Evolutionary conservation across 1,140 invertebrate genomes (phyloP).

Genomic region (Coelopa frigida): DNA sequence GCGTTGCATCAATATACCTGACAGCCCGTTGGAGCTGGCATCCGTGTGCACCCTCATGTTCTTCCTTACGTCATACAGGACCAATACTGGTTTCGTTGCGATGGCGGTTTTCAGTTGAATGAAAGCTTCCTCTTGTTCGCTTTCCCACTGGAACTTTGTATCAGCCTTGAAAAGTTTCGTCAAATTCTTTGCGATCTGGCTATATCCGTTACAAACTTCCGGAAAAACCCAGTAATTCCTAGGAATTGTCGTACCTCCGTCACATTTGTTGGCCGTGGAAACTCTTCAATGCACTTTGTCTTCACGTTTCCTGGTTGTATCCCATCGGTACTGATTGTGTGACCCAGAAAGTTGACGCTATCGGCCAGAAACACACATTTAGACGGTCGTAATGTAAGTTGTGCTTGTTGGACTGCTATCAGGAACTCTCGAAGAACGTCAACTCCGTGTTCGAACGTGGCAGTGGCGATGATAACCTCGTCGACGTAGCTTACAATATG

Average conservation of each 20-base stretch:
- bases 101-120: too few relatives aligned
- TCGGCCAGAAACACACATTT: slow-evolving; percentile 5
- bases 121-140: too few relatives aligned
- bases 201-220: slow-evolving; percentile 23
- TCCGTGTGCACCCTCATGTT: not conserved
- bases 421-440: slow-evolving; percentile 18
- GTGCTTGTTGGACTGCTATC: slow-evolving; percentile 8
- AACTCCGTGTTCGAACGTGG: slow-evolving; percentile 18
- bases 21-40: not conserved
- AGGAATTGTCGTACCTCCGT: slow-evolving; percentile 31
- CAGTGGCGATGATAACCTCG: slow-evolving; percentile 16
- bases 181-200: too few relatives aligned
- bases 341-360: slow-evolving; percentile 13
- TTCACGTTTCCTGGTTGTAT: slow-evolving; percentile 31
- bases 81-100: too few relatives aligned
- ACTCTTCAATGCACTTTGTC: slow-evolving; percentile 29
- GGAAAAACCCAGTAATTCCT: slow-evolving; percentile 37
- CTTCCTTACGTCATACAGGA: not conserved
- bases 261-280: slow-evolving; percentile 26
- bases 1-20: not conserved
- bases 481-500: slow-evolving; percentile 14
- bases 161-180: too few relatives aligned
- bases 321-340: slow-evolving; percentile 23
- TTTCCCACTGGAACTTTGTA: too few relatives aligned
- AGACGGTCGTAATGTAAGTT: slow-evolving; percentile 11